Percentiles rank a stretch among this genome's conserved stretches.
These are phyloP conservation scores for Chlamydotis undulata DNA, from an alignment of 2,113 vertebrate species.

Conservation along the genomic window DNA sequence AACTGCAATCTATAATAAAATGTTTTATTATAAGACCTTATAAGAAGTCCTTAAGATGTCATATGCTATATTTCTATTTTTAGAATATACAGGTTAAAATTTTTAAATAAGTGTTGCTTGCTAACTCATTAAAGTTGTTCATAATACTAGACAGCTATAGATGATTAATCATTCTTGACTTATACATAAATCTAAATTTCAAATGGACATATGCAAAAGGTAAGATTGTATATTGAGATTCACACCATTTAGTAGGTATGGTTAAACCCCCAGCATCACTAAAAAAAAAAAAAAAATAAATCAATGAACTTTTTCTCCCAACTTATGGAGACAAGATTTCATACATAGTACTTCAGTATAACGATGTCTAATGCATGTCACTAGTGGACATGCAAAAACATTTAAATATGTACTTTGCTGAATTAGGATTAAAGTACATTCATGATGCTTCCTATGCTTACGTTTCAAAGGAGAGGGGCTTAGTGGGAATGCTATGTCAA, in stretches of 20 bases:
- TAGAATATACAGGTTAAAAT: not conserved
- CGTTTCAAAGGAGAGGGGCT: not conserved
- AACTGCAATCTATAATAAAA: not conserved
- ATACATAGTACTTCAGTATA: not conserved
- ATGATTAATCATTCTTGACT: not conserved
- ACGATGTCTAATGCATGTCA: not conserved
- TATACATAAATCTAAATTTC: not conserved
- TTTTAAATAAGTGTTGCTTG: not conserved
- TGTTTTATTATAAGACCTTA: not conserved
- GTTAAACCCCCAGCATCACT: not conserved
- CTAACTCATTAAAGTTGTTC: not conserved
- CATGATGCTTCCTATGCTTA: not conserved
- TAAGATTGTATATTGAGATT: not conserved
- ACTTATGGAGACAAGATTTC: not conserved
- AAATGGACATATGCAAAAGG: not conserved
- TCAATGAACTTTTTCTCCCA: not conserved
- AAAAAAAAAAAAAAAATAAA: not conserved
- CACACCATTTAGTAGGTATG: not conserved
- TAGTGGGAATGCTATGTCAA: not conserved
- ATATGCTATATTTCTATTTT: not conserved
- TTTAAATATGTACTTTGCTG: not conserved
- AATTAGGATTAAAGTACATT: not conserved
- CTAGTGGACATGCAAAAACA: not conserved
- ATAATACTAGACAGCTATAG: not conserved
- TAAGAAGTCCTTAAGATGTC: not conserved